A percentile compares a stretch with the other conserved stretches of the same genome.
Conservation (phyloP, 2,888 invertebrate species). For the Sphaeridia pumilis region DNA sequence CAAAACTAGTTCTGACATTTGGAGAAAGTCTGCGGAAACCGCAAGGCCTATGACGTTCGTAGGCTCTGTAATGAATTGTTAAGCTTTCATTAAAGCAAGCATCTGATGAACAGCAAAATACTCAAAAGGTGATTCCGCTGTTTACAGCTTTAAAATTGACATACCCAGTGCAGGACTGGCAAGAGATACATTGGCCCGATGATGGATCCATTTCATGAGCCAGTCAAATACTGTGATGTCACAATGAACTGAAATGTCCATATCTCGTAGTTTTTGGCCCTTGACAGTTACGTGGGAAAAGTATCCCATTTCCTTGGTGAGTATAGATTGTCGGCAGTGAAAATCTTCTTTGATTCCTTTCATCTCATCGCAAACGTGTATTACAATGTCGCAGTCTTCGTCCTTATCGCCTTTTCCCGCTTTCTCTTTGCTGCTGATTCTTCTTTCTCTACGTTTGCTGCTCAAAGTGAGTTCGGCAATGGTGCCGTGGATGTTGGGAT, state of each 20-base stretch:
- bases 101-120: neutral
- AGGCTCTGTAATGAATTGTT: slow-evolving; percentile 47
- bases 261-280: slow-evolving; percentile 67
- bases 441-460: slow-evolving; percentile 4
- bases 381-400: slow-evolving; percentile 57
- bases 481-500: slow-evolving; percentile 2
- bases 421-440: slow-evolving; percentile 3
- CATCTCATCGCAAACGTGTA: slow-evolving; percentile 89
- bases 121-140: slow-evolving; percentile 10
- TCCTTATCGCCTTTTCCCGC: slow-evolving; percentile 1
- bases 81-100: too few relatives aligned
- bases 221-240: slow-evolving; percentile 93
- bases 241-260: slow-evolving; percentile 94
- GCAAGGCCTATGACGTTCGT: slow-evolving; percentile 82
- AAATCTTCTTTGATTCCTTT: slow-evolving; percentile 82
- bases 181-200: slow-evolving; percentile 37
- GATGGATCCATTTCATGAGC: slow-evolving; percentile 81
- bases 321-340: slow-evolving; percentile 68
- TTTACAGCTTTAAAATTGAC: too few relatives aligned
- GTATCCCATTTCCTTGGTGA: slow-evolving; percentile 88
- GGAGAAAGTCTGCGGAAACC: slow-evolving; percentile 83
- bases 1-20: slow-evolving; percentile 81
- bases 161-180: slow-evolving; percentile 50
- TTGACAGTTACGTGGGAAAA: slow-evolving; percentile 70
- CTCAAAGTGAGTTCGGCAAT: slow-evolving; percentile 6